Base-by-base conservation (phyloP, 2,888 invertebrate genomes). In the Sipha maydis region DNA sequence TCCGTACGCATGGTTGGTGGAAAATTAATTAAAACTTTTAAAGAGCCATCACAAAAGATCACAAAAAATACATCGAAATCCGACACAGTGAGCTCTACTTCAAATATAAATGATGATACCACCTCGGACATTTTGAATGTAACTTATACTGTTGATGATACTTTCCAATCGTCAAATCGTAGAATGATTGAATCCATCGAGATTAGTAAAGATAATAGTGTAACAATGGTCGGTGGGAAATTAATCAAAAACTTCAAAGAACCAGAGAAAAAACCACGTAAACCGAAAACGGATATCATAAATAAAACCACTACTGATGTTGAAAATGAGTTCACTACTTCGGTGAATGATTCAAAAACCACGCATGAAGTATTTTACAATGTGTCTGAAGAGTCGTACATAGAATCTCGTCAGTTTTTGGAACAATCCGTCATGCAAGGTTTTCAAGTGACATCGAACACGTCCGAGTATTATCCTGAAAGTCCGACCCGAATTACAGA, bases 141-240 rank as follows among this genome's bases (percentile, higher is more conserved):
- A 38, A 83, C 83, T 54, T 83, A 89, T 34, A 71, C 31, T 7
- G 54, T 83, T 5, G 69, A 78, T 11, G 73, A 89, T n/a, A 76
- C 88, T 4, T 34, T 25, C 9, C 19, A 77, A 21, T 41, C 28
- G 38, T 71, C 61, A 67, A 82, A 61, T 48, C 67, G 48, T 38
- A 41, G 78, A 38, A 48, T 41, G 19, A 69, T n/a, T 9, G 31
- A 76, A 3, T 78, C 88, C 9, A 54, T 86, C 7, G 77, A 89
- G 25, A 86, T 82, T 41, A 90, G 4, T 1, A 31, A 73, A 14
- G 82, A 82, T 1, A 61, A 25, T 31, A 28, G 21, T n/a, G 9
- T 89, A 11, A 89, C 73, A 78, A 89, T 90, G 77, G 85, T 90
- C 38, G 90, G 90, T n/a, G 90, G 90, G 3, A 90, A 90, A 89